Percentiles rank a stretch among this genome's conserved stretches.
phyloP scores from a whole-genome alignment of 2,797 vertebrate species.

The Ctenochaetus hawaiiensis region DNA sequence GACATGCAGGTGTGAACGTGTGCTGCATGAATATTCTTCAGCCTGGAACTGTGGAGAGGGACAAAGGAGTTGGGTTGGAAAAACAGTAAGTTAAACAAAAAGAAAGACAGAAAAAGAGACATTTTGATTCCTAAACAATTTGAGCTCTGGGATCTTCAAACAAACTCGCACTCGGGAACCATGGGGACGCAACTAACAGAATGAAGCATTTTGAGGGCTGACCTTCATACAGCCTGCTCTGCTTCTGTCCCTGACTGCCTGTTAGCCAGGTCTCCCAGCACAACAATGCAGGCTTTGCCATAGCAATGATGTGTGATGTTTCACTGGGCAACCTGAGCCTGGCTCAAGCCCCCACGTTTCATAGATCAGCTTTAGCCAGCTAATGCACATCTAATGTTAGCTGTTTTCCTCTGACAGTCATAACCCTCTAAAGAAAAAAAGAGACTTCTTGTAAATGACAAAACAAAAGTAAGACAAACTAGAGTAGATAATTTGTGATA shows the following conservation, averaged over 20 bases:
- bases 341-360: slow-evolving; percentile 74
- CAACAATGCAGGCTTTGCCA: slow-evolving; percentile 90
- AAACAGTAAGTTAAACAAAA: slow-evolving; percentile 45
- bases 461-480: slow-evolving; percentile 48
- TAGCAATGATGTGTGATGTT: slow-evolving; percentile 84
- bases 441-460: slow-evolving; percentile 25
- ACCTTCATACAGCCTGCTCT: slow-evolving; percentile 87
- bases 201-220: slow-evolving; percentile 88
- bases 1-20: slow-evolving; percentile 43
- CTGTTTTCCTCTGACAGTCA: slow-evolving; percentile 19
- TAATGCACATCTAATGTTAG: slow-evolving; percentile 37
- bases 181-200: slow-evolving; percentile 90
- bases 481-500: slow-evolving; percentile 28
- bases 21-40: slow-evolving; percentile 31
- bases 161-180: slow-evolving; percentile 88
- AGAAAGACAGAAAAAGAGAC: slow-evolving; percentile 52
- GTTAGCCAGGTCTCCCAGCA: slow-evolving; percentile 88
- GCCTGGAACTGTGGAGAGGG: slow-evolving; percentile 37
- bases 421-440: slow-evolving; percentile 20
- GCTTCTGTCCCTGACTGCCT: slow-evolving; percentile 86
- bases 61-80: slow-evolving; percentile 17
- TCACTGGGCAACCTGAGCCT: slow-evolving; percentile 89
- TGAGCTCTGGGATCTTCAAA: slow-evolving; percentile 96
- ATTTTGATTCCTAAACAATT: slow-evolving; percentile 84
- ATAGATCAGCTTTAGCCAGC: slow-evolving; percentile 30